Base-by-base conservation (phyloP, 2,888 invertebrate genomes). In the Lepidochitona cinerea region DNA sequence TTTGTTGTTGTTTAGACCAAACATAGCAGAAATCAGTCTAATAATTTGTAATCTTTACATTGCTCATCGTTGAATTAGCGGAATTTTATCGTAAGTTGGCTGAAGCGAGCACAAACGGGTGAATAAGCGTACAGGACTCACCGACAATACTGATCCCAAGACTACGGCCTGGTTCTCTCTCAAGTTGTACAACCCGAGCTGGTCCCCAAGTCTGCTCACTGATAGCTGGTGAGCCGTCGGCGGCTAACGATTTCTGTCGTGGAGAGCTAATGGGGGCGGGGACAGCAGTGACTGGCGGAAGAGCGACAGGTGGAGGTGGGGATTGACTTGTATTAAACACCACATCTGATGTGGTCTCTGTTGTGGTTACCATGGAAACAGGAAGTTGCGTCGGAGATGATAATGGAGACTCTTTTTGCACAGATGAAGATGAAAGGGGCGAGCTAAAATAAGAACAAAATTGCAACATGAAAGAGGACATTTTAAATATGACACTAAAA, bases 61-160 rank as follows among this genome's bases (percentile, higher is more conserved):
- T n/a, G n/a, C n/a, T n/a, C n/a, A n/a, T n/a, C n/a, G n/a, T n/a
- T n/a, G n/a, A n/a, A n/a, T n/a, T n/a, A n/a, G n/a, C n/a, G n/a
- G n/a, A n/a, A n/a, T n/a, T n/a, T n/a, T n/a, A n/a, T n/a, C n/a
- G n/a, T n/a, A n/a, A n/a, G n/a, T n/a, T n/a, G n/a, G n/a, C n/a
- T n/a, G n/a, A n/a, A n/a, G n/a, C n/a, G n/a, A n/a, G n/a, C n/a
- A n/a, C n/a, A n/a, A n/a, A n/a, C n/a, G n/a, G n/a, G n/a, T n/a
- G n/a, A n/a, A n/a, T n/a, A n/a, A n/a, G n/a, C n/a, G n/a, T n/a
- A n/a, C n/a, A n/a, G n/a, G n/a, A 96, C 86, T 97, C 97, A 73
- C 98, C 97, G 41, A 99, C 97, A 84, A 99, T 99, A 91, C 97
- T 97, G 89, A 99, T 97, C 9, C 98, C 99, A 33, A 99, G 93